phyloP scores from a whole-genome alignment of 1,140 invertebrate species.

The Sarcophaga bullata region DNA sequence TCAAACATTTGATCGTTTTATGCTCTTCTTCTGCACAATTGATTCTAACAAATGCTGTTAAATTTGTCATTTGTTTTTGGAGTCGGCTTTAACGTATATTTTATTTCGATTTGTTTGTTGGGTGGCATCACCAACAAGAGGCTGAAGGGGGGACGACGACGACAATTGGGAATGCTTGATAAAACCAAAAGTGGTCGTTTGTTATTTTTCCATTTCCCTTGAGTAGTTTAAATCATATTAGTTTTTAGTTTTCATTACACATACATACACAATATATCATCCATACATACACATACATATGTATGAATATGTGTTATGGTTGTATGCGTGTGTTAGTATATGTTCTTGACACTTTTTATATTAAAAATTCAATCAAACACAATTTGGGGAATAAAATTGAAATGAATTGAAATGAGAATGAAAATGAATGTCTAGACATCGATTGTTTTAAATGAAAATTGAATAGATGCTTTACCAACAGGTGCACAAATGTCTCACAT shows the following conservation, averaged over 20 bases:
- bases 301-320: background rate
- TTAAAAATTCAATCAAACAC: slow-evolving; percentile 13
- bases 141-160: background rate
- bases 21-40: slow-evolving; percentile 31
- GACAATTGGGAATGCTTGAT: background rate
- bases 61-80: slow-evolving; percentile 31
- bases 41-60: slow-evolving; percentile 35
- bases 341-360: slow-evolving; percentile 9
- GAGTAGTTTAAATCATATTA: slow-evolving; percentile 19
- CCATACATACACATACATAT: background rate
- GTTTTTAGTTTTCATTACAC: background rate
- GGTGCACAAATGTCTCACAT: no score
- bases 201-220: background rate
- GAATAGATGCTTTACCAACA: background rate
- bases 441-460: slow-evolving; percentile 22
- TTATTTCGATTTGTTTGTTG: background rate
- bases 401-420: background rate
- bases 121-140: background rate
- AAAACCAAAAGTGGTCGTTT: slow-evolving; percentile 15
- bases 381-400: background rate
- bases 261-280: no score
- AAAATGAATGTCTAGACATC: slow-evolving; percentile 4
- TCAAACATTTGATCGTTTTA: background rate
- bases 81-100: background rate
- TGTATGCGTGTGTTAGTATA: background rate